Evolutionary conservation across 2,797 vertebrate genomes (phyloP).

Genomic region (Cryptoblepharus egeriae): DNA sequence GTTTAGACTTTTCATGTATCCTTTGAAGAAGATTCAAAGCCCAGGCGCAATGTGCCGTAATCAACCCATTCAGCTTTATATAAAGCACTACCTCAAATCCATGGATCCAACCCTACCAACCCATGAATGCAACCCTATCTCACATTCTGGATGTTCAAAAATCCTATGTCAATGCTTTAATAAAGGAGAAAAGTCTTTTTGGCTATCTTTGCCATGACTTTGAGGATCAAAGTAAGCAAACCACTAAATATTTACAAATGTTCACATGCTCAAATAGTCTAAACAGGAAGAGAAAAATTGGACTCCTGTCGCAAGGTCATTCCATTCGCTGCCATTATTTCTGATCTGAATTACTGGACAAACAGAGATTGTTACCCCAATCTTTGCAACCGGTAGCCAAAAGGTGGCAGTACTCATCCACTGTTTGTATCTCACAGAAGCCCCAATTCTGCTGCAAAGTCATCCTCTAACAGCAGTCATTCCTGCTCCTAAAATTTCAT

Average conservation of each 20-base stretch:
- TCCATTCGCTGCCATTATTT: not conserved
- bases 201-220: constrained; percentile 29
- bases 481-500: not conserved
- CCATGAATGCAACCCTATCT: not conserved
- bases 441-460: not conserved
- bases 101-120: not conserved
- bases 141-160: constrained; percentile 27
- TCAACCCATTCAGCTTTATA: constrained; percentile 17
- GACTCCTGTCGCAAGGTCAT: not conserved
- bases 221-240: constrained; percentile 23
- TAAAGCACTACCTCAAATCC: not conserved
- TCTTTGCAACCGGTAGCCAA: constrained; percentile 59
- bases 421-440: not conserved
- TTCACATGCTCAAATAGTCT: constrained; percentile 11
- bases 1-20: constrained; percentile 60
- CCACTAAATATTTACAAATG: not conserved
- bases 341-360: not conserved
- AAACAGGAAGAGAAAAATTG: constrained; percentile 1
- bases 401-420: constrained; percentile 78
- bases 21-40: constrained; percentile 60
- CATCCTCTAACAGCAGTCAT: not conserved
- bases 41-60: too few relatives aligned
- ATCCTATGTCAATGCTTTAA: not conserved
- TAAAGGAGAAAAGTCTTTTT: constrained; percentile 31
- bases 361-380: not conserved